These are phyloP conservation scores for Chlorodrepanis virens DNA, from an alignment of 2,113 vertebrate species.

Conservation along the genomic window DNA sequence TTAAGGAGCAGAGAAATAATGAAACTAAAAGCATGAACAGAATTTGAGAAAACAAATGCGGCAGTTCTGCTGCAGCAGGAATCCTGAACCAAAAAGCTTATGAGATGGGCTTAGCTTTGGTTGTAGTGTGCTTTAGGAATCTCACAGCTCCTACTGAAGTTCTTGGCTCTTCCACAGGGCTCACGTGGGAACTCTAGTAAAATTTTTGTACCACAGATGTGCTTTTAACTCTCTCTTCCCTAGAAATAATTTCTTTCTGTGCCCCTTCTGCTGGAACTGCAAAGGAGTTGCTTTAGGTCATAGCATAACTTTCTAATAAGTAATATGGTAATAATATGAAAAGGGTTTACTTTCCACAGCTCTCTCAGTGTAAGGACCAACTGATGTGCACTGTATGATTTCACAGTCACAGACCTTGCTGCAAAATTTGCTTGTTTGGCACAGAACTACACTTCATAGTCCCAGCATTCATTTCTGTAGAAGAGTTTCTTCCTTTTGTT, in stretches of 20 bases:
- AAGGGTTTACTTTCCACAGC: background rate
- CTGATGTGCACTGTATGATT: background rate
- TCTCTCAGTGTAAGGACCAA: background rate
- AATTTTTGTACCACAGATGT: background rate
- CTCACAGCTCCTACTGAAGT: background rate
- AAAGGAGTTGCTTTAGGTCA: background rate
- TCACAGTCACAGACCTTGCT: background rate
- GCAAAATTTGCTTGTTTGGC: background rate
- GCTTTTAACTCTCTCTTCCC: background rate
- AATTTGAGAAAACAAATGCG: background rate
- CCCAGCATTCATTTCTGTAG: background rate
- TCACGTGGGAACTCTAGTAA: background rate
- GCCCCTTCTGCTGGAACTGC: background rate
- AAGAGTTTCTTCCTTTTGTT: constrained; percentile 14
- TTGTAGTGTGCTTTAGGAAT: background rate
- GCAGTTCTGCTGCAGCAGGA: background rate
- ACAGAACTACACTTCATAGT: background rate
- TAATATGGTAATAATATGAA: background rate
- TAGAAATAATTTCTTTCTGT: background rate
- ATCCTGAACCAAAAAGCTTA: background rate
- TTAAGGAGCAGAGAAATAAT: background rate
- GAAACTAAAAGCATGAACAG: background rate
- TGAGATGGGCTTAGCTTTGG: background rate
- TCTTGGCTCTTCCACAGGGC: background rate
- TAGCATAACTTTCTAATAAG: background rate